Evolutionary conservation across 1,140 invertebrate genomes (phyloP).

Genomic region (Mizuhopecten yessoensis): DNA sequence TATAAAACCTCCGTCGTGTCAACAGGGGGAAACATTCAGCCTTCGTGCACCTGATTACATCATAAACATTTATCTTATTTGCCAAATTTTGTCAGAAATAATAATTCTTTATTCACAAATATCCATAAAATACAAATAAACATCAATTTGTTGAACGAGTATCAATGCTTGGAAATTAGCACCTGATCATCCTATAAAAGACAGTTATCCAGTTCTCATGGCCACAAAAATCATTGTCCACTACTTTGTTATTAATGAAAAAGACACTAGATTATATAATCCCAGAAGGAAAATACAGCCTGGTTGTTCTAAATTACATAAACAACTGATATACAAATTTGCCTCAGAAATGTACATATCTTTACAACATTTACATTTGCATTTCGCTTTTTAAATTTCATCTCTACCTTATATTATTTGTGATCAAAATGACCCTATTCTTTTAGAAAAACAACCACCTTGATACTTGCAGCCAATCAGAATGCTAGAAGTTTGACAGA

Average conservation of each 20-base stretch:
- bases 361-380: too few relatives aligned
- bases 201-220: not conserved
- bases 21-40: constrained; percentile 28
- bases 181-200: constrained; percentile 10
- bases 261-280: too few relatives aligned
- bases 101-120: constrained; percentile 22
- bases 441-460: too few relatives aligned
- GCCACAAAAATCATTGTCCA: not conserved
- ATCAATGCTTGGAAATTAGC: not conserved
- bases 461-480: too few relatives aligned
- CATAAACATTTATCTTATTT: constrained; percentile 40
- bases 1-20: not conserved
- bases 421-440: too few relatives aligned
- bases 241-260: not conserved
- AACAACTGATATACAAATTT: too few relatives aligned
- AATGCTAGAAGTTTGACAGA: too few relatives aligned
- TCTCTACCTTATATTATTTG: too few relatives aligned
- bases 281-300: too few relatives aligned
- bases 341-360: too few relatives aligned
- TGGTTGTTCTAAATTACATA: too few relatives aligned
- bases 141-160: not conserved
- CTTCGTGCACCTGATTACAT: not conserved
- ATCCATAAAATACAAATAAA: constrained; percentile 7
- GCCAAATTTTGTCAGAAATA: constrained; percentile 18
- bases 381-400: too few relatives aligned